Percentiles rank a stretch among this genome's conserved stretches.
Evolutionary conservation across 2,113 vertebrate genomes (phyloP).

Genomic region (Thomomys bottae): DNA sequence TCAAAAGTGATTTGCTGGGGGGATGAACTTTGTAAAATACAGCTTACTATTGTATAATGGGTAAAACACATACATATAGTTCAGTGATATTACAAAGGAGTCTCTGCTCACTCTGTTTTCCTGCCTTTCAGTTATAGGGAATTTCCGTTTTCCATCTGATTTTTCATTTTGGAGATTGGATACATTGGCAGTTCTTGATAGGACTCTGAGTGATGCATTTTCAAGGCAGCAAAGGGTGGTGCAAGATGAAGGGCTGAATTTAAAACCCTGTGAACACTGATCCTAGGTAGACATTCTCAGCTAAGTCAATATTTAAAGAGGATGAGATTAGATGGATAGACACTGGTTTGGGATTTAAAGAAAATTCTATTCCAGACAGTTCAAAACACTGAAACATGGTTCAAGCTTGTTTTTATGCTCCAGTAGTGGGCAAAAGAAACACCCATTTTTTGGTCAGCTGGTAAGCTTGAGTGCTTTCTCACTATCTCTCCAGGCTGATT

Average conservation of each 20-base stretch:
- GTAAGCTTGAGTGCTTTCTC: background rate
- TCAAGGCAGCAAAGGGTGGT: constrained; percentile 44
- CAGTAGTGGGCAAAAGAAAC: background rate
- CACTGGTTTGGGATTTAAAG: background rate
- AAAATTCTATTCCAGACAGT: background rate
- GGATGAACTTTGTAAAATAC: background rate
- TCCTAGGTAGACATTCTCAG: constrained; percentile 2
- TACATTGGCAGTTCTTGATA: background rate
- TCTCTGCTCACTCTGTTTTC: background rate
- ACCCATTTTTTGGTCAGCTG: background rate
- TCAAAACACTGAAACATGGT: background rate
- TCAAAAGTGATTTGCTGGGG: background rate
- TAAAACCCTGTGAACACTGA: constrained; percentile 44
- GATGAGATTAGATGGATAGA: background rate
- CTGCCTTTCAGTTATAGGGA: background rate
- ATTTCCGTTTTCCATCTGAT: background rate
- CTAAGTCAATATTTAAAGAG: constrained; percentile 51
- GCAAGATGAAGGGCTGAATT: constrained; percentile 28
- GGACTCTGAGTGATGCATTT: constrained; percentile 42
- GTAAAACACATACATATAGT: background rate
- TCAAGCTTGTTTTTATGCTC: background rate
- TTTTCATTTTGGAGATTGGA: constrained; percentile 18
- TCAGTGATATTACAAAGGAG: background rate
- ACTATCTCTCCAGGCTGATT: background rate
- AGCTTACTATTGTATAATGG: background rate